Percentiles rank a stretch among this genome's conserved stretches.
Conservation (phyloP, 1,140 invertebrate genomes). For the Temnothorax nylanderi region DNA sequence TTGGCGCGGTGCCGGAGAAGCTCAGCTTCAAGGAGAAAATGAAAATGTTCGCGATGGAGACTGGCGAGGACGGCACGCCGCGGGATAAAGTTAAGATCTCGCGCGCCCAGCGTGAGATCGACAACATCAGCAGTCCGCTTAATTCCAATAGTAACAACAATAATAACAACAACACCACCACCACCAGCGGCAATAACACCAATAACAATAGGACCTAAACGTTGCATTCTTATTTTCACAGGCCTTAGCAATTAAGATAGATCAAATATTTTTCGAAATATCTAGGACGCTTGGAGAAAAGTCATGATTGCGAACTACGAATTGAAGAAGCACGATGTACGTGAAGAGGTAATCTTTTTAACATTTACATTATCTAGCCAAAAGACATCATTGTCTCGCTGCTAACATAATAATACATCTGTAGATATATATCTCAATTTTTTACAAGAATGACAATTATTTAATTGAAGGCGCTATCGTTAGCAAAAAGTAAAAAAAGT, state of each 20-base stretch:
- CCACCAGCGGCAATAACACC: slow-evolving; percentile 29
- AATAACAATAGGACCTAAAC: slow-evolving; percentile 47
- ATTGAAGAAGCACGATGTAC: background rate
- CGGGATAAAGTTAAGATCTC: slow-evolving; percentile 97
- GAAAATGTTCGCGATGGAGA: slow-evolving; percentile 98
- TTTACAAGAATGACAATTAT: background rate
- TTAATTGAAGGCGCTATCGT: background rate
- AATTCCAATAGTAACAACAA: slow-evolving; percentile 81
- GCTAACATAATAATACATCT: background rate
- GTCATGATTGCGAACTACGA: background rate
- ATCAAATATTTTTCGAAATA: slow-evolving; percentile 29
- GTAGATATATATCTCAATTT: background rate
- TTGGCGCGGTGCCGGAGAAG: slow-evolving; percentile 93
- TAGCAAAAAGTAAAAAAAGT: background rate
- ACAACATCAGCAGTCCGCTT: slow-evolving; percentile 87
- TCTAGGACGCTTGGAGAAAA: background rate
- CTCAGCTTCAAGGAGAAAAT: slow-evolving; percentile 98
- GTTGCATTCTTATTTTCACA: slow-evolving; percentile 13
- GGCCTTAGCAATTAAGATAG: slow-evolving; percentile 27
- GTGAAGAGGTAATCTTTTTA: background rate
- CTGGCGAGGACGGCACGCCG: slow-evolving; percentile 94
- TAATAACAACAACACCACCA: slow-evolving; percentile 39
- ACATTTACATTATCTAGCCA: background rate
- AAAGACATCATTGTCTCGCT: background rate
- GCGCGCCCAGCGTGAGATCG: slow-evolving; percentile 96